A percentile compares a stretch with the other conserved stretches of the same genome.
These are phyloP conservation scores for Larimichthys crocea DNA, from an alignment of 2,113 vertebrate genomes.

Conservation along the genomic window DNA sequence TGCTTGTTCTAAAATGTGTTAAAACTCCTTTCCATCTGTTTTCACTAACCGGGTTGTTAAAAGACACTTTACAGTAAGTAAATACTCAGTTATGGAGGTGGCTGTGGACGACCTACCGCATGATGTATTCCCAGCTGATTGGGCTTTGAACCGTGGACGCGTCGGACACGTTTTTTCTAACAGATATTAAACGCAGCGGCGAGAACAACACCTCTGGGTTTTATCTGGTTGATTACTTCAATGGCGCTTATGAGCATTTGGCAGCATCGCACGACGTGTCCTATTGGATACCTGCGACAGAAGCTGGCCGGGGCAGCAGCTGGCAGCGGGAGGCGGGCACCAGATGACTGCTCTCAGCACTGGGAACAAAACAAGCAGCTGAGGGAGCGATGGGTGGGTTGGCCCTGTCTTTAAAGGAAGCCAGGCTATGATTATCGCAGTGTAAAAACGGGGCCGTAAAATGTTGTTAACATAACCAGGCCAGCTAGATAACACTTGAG, in stretches of 20 bases:
- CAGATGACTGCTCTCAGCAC: slow-evolving; percentile 61
- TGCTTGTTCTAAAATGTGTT: slow-evolving; percentile 14
- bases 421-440: slow-evolving; percentile 75
- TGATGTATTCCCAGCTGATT: not conserved
- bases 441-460: slow-evolving; percentile 41
- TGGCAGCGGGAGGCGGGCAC: slow-evolving; percentile 53
- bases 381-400: slow-evolving; percentile 66
- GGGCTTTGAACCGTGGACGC: not conserved
- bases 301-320: slow-evolving; percentile 48
- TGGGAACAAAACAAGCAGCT: slow-evolving; percentile 73
- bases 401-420: slow-evolving; percentile 60
- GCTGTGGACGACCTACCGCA: not conserved
- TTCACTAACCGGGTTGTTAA: not conserved
- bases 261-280: slow-evolving; percentile 21
- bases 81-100: not conserved
- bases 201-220: slow-evolving; percentile 4
- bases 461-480: slow-evolving; percentile 47
- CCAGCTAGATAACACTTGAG: slow-evolving; percentile 48
- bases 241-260: slow-evolving; percentile 2
- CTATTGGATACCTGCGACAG: slow-evolving; percentile 55
- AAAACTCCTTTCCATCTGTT: slow-evolving; percentile 14
- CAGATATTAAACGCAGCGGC: not conserved
- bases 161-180: not conserved
- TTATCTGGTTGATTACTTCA: slow-evolving; percentile 25
- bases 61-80: not conserved